Evolutionary conservation across 2,888 invertebrate genomes (phyloP).

Genomic region (Petrolisthes cinctipes): DNA sequence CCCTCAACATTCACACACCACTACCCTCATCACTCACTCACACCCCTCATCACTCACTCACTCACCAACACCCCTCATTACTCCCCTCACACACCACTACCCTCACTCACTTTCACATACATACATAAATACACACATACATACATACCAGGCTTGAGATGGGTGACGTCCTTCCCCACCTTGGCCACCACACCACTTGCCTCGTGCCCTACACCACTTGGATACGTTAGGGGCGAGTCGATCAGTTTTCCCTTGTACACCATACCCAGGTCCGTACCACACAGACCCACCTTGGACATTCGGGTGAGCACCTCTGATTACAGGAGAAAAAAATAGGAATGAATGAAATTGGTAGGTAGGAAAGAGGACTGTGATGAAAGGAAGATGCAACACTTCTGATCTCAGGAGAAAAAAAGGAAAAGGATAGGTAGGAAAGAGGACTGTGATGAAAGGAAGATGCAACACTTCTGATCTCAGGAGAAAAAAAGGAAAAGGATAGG

Average conservation of each 20-base stretch:
- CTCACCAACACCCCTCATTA: neutral
- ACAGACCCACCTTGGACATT: slow-evolving; percentile 43
- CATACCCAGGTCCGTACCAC: slow-evolving; percentile 48
- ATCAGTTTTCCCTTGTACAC: slow-evolving; percentile 38
- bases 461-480: no score
- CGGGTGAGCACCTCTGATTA: slow-evolving; percentile 44
- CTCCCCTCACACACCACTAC: neutral
- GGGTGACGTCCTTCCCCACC: slow-evolving; percentile 71
- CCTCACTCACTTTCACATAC: neutral
- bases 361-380: no score
- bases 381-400: no score
- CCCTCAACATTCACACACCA: neutral
- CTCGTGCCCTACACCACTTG: slow-evolving; percentile 73
- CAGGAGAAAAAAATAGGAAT: neutral
- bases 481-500: no score
- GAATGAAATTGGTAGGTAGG: no score
- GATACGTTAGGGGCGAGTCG: slow-evolving; percentile 70
- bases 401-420: no score
- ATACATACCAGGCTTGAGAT: slow-evolving; percentile 73
- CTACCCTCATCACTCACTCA: neutral
- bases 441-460: no score
- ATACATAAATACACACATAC: neutral
- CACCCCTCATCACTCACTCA: neutral
- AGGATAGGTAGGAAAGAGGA: no score
- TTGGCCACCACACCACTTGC: slow-evolving; percentile 71